A percentile compares a stretch with the other conserved stretches of the same genome.
Evolutionary conservation across 2,113 vertebrate species (phyloP).

Genomic region (Nothobranchius kuhntae): DNA sequence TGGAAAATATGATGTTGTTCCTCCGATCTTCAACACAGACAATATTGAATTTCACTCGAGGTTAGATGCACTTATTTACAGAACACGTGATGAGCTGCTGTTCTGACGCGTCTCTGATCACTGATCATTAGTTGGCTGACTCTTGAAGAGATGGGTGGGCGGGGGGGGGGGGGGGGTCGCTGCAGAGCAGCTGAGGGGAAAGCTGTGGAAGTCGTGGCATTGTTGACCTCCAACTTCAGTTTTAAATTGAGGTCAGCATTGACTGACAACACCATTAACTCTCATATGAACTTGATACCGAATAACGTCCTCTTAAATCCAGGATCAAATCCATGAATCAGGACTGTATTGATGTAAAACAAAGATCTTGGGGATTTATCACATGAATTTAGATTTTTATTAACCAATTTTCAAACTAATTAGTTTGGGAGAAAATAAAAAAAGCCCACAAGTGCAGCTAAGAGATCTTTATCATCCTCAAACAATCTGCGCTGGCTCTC

Average conservation of each 20-base stretch:
- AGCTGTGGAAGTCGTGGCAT: slow-evolving; percentile 29
- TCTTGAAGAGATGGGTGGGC: slow-evolving; percentile 14
- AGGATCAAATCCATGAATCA: slow-evolving; percentile 24
- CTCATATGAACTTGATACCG: slow-evolving; percentile 51
- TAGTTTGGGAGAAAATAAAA: slow-evolving; percentile 22
- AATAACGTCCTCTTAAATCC: slow-evolving; percentile 49
- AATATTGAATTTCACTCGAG: slow-evolving; percentile 59
- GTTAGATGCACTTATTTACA: slow-evolving; percentile 63
- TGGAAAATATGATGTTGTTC: slow-evolving; percentile 53
- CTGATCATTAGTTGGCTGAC: slow-evolving; percentile 32
- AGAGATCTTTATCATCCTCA: slow-evolving; percentile 38
- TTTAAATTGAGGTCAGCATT: slow-evolving; percentile 65
- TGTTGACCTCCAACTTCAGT: slow-evolving; percentile 50
- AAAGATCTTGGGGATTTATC: slow-evolving; percentile 8
- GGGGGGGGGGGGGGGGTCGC: background rate
- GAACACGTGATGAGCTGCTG: slow-evolving; percentile 30
- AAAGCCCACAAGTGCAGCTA: slow-evolving; percentile 33
- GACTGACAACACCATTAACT: slow-evolving; percentile 71
- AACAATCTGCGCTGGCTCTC: slow-evolving; percentile 26
- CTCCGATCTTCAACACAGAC: slow-evolving; percentile 54
- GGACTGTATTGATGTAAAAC: background rate
- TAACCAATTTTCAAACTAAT: too few species aligned
- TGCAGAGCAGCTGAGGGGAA: slow-evolving; percentile 25
- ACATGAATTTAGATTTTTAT: slow-evolving; percentile 1
- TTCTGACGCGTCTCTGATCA: slow-evolving; percentile 20